These are phyloP conservation scores for Sitophilus oryzae DNA, from an alignment of 1,140 invertebrate species.

Conservation along the genomic window DNA sequence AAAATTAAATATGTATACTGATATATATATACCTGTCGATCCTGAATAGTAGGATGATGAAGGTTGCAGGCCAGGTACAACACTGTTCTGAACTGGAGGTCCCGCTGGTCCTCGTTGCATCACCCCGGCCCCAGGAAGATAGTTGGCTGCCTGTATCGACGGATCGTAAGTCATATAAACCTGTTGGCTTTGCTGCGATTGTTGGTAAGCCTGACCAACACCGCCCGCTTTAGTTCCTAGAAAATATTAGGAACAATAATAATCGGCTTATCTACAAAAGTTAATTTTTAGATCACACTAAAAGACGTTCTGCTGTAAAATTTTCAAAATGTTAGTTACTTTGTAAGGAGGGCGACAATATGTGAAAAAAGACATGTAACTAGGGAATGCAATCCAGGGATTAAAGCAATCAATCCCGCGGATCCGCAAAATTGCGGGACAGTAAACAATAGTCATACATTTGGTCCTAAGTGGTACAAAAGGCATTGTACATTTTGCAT, in stretches of 20 bases:
- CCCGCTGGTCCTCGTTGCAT: slow-evolving; percentile 40
- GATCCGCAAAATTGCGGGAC: too few species aligned
- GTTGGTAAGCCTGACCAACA: slow-evolving; percentile 42
- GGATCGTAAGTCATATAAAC: slow-evolving; percentile 43
- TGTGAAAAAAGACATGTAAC: too few species aligned
- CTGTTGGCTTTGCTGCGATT: slow-evolving; percentile 43
- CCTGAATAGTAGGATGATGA: slow-evolving; percentile 44
- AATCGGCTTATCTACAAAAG: background rate
- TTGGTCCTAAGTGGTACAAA: too few species aligned
- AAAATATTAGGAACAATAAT: background rate
- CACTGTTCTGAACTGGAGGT: slow-evolving; percentile 40
- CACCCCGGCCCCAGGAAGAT: slow-evolving; percentile 40
- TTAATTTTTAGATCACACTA: too few species aligned
- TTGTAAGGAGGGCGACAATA: too few species aligned
- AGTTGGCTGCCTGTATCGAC: slow-evolving; percentile 38
- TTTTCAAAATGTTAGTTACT: too few species aligned
- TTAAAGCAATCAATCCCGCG: too few species aligned
- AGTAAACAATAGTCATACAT: too few species aligned
- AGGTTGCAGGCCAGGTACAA: slow-evolving; percentile 39
- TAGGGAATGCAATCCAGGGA: too few species aligned
- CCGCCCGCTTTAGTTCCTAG: slow-evolving; percentile 43
- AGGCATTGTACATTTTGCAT: too few species aligned
- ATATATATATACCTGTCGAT: slow-evolving; percentile 44
- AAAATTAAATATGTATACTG: too few species aligned
- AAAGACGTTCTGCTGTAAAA: background rate